phyloP scores from a whole-genome alignment of 1,140 invertebrate species.

The Rhopalosiphum maidis region DNA sequence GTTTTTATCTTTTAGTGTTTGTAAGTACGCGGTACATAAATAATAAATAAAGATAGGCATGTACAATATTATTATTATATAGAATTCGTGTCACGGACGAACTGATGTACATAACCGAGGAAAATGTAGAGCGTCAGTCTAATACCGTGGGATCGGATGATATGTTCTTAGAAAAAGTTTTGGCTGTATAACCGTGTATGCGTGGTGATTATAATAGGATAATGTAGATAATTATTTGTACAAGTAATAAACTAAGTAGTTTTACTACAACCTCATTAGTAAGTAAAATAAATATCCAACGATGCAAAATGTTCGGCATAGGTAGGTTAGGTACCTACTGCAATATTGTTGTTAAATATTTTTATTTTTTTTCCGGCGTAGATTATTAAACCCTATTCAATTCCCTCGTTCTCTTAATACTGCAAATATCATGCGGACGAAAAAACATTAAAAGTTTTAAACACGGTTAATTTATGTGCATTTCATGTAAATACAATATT shows the following conservation, averaged over 20 bases:
- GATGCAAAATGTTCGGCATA: background rate
- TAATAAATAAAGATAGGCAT: background rate
- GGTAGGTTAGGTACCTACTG: background rate
- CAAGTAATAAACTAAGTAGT: too few species aligned
- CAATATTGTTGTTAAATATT: background rate
- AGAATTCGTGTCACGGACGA: background rate
- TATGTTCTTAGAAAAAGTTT: background rate
- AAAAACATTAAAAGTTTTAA: background rate
- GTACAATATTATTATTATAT: too few species aligned
- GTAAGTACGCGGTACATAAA: background rate
- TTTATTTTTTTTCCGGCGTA: background rate
- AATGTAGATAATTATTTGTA: too few species aligned
- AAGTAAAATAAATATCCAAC: background rate
- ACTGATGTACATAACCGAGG: background rate
- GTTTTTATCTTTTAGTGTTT: background rate
- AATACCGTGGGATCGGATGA: background rate
- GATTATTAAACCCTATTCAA: background rate
- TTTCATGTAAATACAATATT: slow-evolving; percentile 15
- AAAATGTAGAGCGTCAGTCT: background rate
- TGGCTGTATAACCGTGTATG: too few species aligned
- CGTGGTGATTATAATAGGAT: too few species aligned
- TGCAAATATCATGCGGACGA: background rate
- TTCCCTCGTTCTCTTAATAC: background rate
- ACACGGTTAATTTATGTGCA: background rate
- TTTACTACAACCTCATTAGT: background rate